Base-by-base conservation (phyloP, 2,797 vertebrate genomes). In the Malurus splendens region DNA sequence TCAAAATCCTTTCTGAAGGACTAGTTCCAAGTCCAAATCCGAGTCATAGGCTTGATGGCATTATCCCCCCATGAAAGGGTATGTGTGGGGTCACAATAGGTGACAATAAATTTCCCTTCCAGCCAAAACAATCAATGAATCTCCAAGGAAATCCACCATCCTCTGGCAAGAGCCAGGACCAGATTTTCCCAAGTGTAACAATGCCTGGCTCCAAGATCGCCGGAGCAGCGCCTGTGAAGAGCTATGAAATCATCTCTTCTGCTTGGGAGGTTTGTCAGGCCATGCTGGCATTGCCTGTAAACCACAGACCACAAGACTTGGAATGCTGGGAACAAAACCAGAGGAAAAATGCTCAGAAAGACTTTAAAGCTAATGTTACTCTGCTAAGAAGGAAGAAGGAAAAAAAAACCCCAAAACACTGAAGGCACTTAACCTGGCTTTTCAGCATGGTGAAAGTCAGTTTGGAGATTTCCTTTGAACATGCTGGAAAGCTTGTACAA, bases 231-330 rank as follows among this genome's bases (percentile, higher is more conserved):
- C 85, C 75, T 72, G 32, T 55, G 55, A 92, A 87, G 73, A 52
- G 56, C 87, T 65, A 48, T 80, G 79, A 86, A 93, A 93, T 89
- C 70, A 92, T 83, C 89, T 83, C 66, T 78, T 83, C 85, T 92
- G 87, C 85, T 42, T 89, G 85, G 91, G 82, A 95, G 80, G 87
- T 62, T 95, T 14, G 4, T 75, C 33, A 55, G 64, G 56, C 61
- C 83, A 51, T 0, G 4, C 1, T 86, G 80, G 80, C 89, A 90
- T 25, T 54, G 82, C 75, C 60, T 28, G 22, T 27, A 25, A 86
- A 65, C 76, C 71, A 81, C 66, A 93, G 87, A 86, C 79, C 73
- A 72, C 72, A 89, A 48, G 77, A 42, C 33, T 44, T 83, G 87
- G 73, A 93, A 90, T 22, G 45, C 80, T 89, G 80, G 85, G n/a